Base-by-base conservation (phyloP, 2,888 invertebrate genomes). In the Cosmia pyralina region DNA sequence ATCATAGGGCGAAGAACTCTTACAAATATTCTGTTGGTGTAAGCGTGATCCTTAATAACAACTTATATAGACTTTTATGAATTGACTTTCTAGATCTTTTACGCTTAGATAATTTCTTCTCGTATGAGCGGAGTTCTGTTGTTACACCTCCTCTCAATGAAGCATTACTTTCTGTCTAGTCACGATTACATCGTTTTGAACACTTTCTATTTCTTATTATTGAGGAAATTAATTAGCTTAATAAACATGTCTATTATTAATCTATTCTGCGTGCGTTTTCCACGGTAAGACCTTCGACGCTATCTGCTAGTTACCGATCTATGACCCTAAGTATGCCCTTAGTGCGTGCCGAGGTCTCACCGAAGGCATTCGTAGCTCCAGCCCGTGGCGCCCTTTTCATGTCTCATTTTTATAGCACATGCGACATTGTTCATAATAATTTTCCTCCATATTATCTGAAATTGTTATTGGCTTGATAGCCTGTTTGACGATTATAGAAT, bases 301-400 rank as follows among this genome's bases (percentile, higher is more conserved):
- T 91, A 90, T 92, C 91, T 85, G 85, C 84, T 88, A 84, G 88
- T 86, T 87, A 87, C 85, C 79, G 87, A 89, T 93, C 91, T 93
- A 91, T 92, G 94, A 92, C 92, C 93, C 94, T 93, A 88, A 87
- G 88, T 87, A 89, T 91, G 94, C 93, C 93, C 94, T 94, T 90
- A 91, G 92, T 90, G 92, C 94, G 96, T 94, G 94, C 92, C 94
- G 93, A 95, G 94, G 94, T 90, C 93, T 90, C 74, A 60, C 62
- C 79, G 85, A 88, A 87, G 87, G 89, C 66, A 85, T 88, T 90
- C 84, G 82, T 88, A 88, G 90, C 86, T 79, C 73, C 80, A 76
- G 74, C 62, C 72, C 73, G 81, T 72, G 79, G 82, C 84, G 90
- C 92, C 90, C 90, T 93, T 92, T 92, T 91, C 91, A 91, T 89